Evolutionary conservation across 2,113 vertebrate genomes (phyloP).

Genomic region (Benitochromis conjunctus): DNA sequence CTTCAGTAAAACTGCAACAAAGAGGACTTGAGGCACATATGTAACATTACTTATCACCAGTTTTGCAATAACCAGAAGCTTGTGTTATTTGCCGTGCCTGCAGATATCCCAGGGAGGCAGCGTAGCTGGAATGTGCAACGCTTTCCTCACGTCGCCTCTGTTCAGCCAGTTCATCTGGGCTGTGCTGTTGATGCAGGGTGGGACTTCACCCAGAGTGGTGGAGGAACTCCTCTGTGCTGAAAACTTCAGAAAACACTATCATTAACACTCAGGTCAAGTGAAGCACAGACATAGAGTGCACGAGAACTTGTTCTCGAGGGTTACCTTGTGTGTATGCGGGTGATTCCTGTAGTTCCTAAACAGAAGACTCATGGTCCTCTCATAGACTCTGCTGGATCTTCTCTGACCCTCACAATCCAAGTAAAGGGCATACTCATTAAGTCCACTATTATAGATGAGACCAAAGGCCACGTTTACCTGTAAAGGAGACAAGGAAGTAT

Average conservation of each 20-base stretch:
- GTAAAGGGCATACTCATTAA: conserved; percentile 75
- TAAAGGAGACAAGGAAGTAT: background rate
- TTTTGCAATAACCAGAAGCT: background rate
- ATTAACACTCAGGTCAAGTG: background rate
- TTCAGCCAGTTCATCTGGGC: conserved; percentile 75
- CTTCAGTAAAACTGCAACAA: background rate
- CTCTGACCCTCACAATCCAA: conserved; percentile 69
- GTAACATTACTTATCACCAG: background rate
- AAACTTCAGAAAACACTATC: background rate
- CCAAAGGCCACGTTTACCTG: conserved; percentile 62
- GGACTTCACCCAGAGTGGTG: conserved; percentile 27
- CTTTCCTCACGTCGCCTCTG: conserved; percentile 71
- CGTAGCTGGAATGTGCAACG: conserved; percentile 69
- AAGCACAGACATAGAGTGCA: background rate
- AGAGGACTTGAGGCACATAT: background rate
- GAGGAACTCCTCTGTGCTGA: background rate
- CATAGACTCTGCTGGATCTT: conserved; percentile 30
- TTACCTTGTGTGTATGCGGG: conserved; percentile 24
- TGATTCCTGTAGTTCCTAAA: conserved; percentile 60
- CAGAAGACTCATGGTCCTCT: conserved; percentile 64
- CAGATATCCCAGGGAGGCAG: conserved; percentile 74
- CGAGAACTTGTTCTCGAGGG: background rate
- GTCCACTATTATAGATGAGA: conserved; percentile 66
- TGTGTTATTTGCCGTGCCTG: conserved; percentile 50
- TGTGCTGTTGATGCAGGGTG: conserved; percentile 73